phyloP scores from a whole-genome alignment of 2,888 invertebrate genomes.

The Trissoscelio sp. region DNA sequence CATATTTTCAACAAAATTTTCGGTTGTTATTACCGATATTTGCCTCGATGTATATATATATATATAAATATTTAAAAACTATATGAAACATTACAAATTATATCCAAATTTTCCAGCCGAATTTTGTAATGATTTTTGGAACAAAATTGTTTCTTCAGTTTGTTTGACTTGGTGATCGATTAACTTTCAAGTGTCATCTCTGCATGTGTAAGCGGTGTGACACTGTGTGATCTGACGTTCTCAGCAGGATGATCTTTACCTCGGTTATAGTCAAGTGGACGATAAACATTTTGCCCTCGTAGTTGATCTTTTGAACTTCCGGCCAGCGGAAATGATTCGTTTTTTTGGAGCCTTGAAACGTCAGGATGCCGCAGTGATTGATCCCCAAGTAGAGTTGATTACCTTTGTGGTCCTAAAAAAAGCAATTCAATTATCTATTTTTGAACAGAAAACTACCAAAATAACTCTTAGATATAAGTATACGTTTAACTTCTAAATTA shows the following conservation, averaged over 20 bases:
- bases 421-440: constrained; percentile 14
- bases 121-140: too few species aligned
- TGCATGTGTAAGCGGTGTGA: neutral
- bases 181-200: constrained; percentile 1
- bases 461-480: neutral
- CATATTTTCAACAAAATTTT: too few species aligned
- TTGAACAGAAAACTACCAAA: neutral
- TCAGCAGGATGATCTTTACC: constrained; percentile 85
- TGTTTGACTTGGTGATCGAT: constrained; percentile 7
- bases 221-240: neutral
- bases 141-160: neutral
- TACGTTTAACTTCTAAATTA: too few species aligned
- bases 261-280: constrained; percentile 96
- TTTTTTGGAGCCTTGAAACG: constrained; percentile 96
- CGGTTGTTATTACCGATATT: too few species aligned
- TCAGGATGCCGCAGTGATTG: constrained; percentile 97
- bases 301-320: constrained; percentile 97
- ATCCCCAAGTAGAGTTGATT: constrained; percentile 97
- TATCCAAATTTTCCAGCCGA: too few species aligned
- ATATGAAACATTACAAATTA: too few species aligned
- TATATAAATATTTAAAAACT: too few species aligned
- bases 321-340: constrained; percentile 98
- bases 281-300: constrained; percentile 98
- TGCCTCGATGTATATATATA: too few species aligned
- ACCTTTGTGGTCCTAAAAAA: constrained; percentile 93